Evolutionary conservation across 2,888 invertebrate species (phyloP), one percentile per base, ranked within the genome.

Genomic region (Epsilonema sp.): DNA sequence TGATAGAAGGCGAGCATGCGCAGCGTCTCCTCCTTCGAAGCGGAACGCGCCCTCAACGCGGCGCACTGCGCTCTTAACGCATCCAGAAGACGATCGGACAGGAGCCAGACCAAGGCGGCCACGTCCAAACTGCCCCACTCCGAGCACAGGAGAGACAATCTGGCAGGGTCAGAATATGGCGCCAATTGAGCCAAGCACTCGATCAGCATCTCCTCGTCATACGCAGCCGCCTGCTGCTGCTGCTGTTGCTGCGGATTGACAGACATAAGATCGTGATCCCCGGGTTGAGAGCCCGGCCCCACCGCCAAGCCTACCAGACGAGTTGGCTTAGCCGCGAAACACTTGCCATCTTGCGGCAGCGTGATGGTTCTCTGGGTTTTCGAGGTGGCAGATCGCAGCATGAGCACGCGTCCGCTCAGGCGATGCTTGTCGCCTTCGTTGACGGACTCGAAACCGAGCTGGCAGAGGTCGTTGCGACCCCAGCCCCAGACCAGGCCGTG

Each of bases 391-490:
- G n/a, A n/a, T n/a, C n/a, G 40, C 2, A 48, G 19, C 19, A 45
- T 48, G 24, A 48, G 13, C 24, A 41, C 39, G 36, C 21, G 3
- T 11, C 44, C 48, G 21, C 22, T 37, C n/a, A 48, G 22, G 13
- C 16, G 3, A 21, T 41, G 39, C 41, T 26, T 4, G 2, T 38
- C 38, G 3, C 20, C 37, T 11, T 11, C 23, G 16, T 5, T 20
- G 23, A n/a, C 19, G 8, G 48, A 37, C 19, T 26, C 44, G 40
- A 54, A 47, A 37, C 52, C 55, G 64, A 76, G 75, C 70, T 78
- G 79, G 36, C 76, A 75, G 63, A 72, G 70, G 45, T 74, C 76
- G 53, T 78, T 77, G 55, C 77, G 79, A 22, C 83, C 84, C 73
- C 82, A 80, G 8, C 78, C 78, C 64, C 77, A 76, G 26, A 83